A percentile compares a stretch with the other conserved stretches of the same genome.
phyloP scores from a whole-genome alignment of 2,113 vertebrate species.

The Tricholaema leucomelas region DNA sequence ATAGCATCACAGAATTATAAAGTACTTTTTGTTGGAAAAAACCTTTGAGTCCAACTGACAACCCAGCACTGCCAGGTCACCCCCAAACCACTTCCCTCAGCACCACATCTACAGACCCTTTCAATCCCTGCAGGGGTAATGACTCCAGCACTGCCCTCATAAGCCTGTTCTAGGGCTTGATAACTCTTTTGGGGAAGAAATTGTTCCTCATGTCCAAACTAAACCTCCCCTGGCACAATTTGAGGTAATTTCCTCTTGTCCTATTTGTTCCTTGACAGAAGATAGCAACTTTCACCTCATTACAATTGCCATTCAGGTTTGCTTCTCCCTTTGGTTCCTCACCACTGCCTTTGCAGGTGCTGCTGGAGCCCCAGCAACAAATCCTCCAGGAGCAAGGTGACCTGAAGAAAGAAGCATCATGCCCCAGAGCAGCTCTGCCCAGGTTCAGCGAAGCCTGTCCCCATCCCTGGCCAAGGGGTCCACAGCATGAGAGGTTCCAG shows the following conservation, averaged over 20 bases:
- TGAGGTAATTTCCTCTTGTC: neutral
- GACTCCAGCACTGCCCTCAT: neutral
- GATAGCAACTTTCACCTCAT: neutral
- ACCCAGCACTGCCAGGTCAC: neutral
- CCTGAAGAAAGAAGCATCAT: neutral
- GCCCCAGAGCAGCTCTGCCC: neutral
- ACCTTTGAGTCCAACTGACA: neutral
- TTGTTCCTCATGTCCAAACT: neutral
- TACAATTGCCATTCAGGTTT: neutral
- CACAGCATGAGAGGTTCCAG: rapidly evolving
- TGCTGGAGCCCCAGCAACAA: neutral
- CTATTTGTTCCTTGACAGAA: too few relatives aligned
- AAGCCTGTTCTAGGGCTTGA: neutral
- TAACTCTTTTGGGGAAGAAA: neutral
- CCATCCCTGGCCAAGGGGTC: neutral
- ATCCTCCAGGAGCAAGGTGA: neutral
- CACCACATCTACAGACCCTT: neutral
- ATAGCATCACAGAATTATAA: neutral
- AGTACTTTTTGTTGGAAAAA: neutral
- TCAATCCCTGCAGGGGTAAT: neutral
- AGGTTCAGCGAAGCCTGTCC: rapidly evolving
- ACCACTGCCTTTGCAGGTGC: rapidly evolving
- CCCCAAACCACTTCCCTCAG: neutral
- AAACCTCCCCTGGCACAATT: neutral
- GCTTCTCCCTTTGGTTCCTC: neutral